phyloP scores from a whole-genome alignment of 2,888 invertebrate genomes.

The Brachyptera risi region DNA sequence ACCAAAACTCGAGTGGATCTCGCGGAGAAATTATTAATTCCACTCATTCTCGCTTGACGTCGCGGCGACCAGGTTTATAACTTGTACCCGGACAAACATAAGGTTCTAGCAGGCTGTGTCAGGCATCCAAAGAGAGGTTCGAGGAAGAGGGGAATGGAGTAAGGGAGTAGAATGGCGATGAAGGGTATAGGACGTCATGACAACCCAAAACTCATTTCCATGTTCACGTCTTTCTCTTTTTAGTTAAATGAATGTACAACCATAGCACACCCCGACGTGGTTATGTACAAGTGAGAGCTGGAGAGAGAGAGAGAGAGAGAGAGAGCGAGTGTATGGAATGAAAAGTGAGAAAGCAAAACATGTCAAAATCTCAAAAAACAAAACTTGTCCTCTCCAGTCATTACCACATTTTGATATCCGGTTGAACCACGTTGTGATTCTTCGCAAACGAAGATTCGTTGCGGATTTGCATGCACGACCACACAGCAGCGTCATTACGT shows the following conservation, averaged over 20 bases:
- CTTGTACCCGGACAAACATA: constrained; percentile 27
- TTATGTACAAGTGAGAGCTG: neutral
- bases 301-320: constrained; percentile 9
- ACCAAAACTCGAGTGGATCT: constrained; percentile 26
- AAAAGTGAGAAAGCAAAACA: constrained; percentile 22
- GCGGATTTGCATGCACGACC: constrained; percentile 20
- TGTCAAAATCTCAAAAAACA: constrained; percentile 26
- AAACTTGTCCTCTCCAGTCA: constrained; percentile 28
- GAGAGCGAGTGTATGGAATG: neutral
- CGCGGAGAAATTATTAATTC: constrained; percentile 27
- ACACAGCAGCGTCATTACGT: constrained; percentile 7
- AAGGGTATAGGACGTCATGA: constrained; percentile 19
- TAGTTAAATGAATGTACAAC: constrained; percentile 21
- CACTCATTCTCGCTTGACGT: constrained; percentile 21
- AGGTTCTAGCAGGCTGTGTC: constrained; percentile 22
- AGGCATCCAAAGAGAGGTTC: constrained; percentile 4
- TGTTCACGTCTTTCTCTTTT: constrained; percentile 23
- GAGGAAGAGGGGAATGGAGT: constrained; percentile 4
- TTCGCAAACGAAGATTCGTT: neutral
- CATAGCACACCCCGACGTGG: neutral
- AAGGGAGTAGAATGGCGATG: constrained; percentile 8
- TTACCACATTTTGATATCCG: constrained; percentile 28
- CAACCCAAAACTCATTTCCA: constrained; percentile 29
- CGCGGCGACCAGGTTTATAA: constrained; percentile 23
- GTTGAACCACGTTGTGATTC: neutral